Conservation (phyloP, 2,797 vertebrate genomes). For the Tamandua tetradactyla region DNA sequence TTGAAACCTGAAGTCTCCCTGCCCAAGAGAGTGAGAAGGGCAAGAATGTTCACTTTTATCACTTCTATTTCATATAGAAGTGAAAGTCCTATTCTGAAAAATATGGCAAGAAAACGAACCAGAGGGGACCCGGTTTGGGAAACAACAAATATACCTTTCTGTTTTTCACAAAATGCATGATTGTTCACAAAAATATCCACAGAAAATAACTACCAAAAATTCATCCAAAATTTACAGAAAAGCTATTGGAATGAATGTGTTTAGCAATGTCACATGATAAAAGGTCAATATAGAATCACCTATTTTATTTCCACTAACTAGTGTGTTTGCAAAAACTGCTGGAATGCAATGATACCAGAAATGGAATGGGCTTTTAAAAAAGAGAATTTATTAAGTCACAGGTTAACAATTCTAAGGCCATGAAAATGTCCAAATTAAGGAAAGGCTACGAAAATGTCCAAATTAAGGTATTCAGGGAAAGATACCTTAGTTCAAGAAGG, state of each 20-base stretch:
- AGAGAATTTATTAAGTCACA: too few species aligned
- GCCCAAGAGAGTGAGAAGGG: background rate
- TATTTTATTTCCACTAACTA: too few species aligned
- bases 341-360: too few species aligned
- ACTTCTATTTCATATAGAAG: background rate
- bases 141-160: background rate
- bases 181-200: background rate
- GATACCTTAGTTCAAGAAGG: too few species aligned
- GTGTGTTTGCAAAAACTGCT: too few species aligned
- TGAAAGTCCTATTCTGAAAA: background rate
- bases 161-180: background rate
- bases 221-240: background rate
- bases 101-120: background rate
- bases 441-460: too few species aligned
- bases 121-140: background rate
- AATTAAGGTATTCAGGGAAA: too few species aligned
- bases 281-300: too few species aligned
- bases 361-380: too few species aligned
- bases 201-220: too few species aligned
- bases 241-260: background rate
- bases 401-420: too few species aligned
- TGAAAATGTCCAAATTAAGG: too few species aligned
- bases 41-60: background rate
- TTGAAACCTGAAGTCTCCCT: background rate
- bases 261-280: background rate